phyloP scores from a whole-genome alignment of 2,113 vertebrate genomes.

The Typhlomys cinereus region DNA sequence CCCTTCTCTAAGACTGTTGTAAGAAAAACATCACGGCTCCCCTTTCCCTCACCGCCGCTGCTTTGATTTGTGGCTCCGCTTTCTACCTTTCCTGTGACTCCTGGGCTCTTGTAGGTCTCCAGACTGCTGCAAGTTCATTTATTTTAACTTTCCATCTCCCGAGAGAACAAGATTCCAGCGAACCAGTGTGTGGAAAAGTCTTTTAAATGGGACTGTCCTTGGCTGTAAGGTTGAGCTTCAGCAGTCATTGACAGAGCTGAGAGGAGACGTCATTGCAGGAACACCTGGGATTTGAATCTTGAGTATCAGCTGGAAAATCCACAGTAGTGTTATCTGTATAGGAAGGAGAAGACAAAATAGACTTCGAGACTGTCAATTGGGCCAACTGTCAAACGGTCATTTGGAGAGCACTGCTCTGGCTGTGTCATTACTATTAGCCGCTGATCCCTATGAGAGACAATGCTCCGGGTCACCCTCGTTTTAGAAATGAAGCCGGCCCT shows the following conservation, averaged over 20 bases:
- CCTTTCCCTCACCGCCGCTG: background rate
- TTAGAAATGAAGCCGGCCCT: conserved; percentile 57
- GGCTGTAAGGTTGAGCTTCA: background rate
- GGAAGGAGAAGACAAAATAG: conserved; percentile 12
- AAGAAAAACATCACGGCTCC: background rate
- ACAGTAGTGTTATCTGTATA: background rate
- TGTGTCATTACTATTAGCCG: conserved; percentile 51
- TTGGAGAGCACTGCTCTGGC: conserved; percentile 33
- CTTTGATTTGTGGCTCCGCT: background rate
- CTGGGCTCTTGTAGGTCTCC: background rate
- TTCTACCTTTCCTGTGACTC: background rate
- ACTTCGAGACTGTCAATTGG: background rate
- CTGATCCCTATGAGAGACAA: conserved; percentile 42
- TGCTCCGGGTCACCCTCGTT: conserved; percentile 41
- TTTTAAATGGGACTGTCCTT: background rate
- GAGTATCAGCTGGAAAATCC: conserved; percentile 32
- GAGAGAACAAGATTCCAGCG: conserved; percentile 39
- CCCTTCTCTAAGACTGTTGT: background rate
- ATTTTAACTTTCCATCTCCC: conserved; percentile 38
- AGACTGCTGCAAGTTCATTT: conserved; percentile 30
- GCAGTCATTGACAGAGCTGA: background rate
- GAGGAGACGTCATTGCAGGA: background rate
- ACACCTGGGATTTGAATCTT: background rate
- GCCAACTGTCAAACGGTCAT: conserved; percentile 18
- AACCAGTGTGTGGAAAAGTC: conserved; percentile 34